These are phyloP conservation scores for Etheostoma nigrum DNA, from an alignment of 2,797 vertebrate species.

Conservation along the genomic window DNA sequence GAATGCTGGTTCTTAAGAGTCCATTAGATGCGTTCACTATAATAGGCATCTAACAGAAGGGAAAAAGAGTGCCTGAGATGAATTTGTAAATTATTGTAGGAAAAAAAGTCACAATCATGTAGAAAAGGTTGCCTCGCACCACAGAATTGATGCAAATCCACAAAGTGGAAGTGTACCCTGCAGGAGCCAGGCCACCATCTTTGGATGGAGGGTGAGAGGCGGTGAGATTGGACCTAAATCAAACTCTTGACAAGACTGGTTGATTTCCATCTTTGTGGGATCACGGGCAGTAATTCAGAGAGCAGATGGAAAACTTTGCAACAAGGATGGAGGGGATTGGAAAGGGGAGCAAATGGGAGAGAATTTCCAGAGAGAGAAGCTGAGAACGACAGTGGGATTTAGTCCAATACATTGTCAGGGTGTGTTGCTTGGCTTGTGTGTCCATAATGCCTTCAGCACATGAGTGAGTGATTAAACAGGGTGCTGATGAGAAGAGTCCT, in stretches of 20 bases:
- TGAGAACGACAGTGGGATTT: conserved; percentile 47
- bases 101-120: conserved; percentile 30
- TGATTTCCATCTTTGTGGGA: conserved; percentile 73
- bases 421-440: conserved; percentile 39
- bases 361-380: conserved; percentile 20
- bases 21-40: conserved; percentile 45
- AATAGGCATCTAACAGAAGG: conserved; percentile 37
- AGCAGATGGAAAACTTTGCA: conserved; percentile 78
- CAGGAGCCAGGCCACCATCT: conserved; percentile 67
- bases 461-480: conserved; percentile 56
- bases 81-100: conserved; percentile 39
- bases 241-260: conserved; percentile 64
- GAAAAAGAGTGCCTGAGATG: conserved; percentile 14
- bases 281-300: conserved; percentile 64
- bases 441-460: conserved; percentile 44
- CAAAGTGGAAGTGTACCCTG: conserved; percentile 62
- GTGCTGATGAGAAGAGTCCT: conserved; percentile 57
- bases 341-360: conserved; percentile 11
- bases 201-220: conserved; percentile 45
- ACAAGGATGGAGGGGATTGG: conserved; percentile 32
- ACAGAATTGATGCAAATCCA: conserved; percentile 40
- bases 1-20: conserved; percentile 41
- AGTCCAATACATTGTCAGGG: conserved; percentile 52
- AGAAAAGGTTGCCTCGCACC: conserved; percentile 57
- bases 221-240: conserved; percentile 55